Conservation (phyloP, 1,140 invertebrate species). For the Eueides isabella region DNA sequence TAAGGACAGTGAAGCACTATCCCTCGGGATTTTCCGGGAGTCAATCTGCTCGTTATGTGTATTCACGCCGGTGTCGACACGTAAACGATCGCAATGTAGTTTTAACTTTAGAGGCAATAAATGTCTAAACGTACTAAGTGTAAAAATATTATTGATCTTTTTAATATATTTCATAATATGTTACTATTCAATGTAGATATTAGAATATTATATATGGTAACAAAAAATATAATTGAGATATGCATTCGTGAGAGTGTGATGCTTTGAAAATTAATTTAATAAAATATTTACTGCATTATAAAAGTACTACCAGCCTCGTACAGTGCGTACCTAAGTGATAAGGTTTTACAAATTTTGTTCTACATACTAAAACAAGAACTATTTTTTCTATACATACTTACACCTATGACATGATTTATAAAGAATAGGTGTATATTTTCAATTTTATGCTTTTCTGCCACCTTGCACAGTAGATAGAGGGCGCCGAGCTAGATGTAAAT, state of each 20-base stretch:
- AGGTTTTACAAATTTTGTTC: neutral
- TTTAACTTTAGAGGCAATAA: slow-evolving; percentile 30
- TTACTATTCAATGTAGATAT: neutral
- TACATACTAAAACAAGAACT: too few species aligned
- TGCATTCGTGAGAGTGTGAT: too few species aligned
- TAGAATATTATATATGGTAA: neutral
- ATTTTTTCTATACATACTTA: too few species aligned
- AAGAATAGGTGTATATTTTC: neutral
- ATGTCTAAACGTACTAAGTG: neutral
- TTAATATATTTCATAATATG: neutral
- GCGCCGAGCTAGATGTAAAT: too few species aligned
- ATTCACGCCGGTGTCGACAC: slow-evolving; percentile 34
- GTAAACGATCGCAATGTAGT: slow-evolving; percentile 38
- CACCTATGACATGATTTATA: neutral
- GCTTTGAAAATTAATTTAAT: too few species aligned
- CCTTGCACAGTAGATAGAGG: too few species aligned
- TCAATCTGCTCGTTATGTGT: slow-evolving; percentile 38
- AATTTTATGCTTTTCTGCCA: neutral
- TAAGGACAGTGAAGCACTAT: slow-evolving; percentile 30
- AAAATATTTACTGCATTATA: too few species aligned
- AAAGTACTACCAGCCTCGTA: too few species aligned
- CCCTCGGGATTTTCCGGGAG: slow-evolving; percentile 30
- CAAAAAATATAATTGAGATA: neutral
- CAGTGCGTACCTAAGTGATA: too few species aligned
- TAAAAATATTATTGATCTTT: neutral